Evolutionary conservation across 2,113 vertebrate genomes (phyloP).

Genomic region (Lagopus muta): DNA sequence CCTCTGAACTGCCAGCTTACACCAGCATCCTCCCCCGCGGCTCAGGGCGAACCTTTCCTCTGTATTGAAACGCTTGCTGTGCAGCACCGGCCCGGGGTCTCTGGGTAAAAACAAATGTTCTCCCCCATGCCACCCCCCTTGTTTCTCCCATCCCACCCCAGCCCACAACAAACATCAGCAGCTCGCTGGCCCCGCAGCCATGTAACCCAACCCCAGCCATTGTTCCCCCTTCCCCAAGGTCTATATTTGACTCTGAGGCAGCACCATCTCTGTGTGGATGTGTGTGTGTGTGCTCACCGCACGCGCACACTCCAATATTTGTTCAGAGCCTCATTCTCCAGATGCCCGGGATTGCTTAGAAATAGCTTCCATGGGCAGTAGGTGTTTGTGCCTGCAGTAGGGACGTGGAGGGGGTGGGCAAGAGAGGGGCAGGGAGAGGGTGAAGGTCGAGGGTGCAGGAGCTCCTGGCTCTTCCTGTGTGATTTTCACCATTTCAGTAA

Average conservation of each 20-base stretch:
- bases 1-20: conserved; percentile 29
- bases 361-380: conserved; percentile 70
- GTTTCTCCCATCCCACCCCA: conserved; percentile 58
- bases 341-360: conserved; percentile 65
- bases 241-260: conserved; percentile 73
- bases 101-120: conserved; percentile 68
- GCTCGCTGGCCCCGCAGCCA: conserved; percentile 65
- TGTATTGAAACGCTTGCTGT: not conserved
- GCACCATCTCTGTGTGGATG: conserved; percentile 4
- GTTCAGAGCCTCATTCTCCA: conserved; percentile 59
- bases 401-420: not conserved
- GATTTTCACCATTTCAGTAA: not conserved
- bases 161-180: conserved; percentile 65
- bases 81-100: not conserved
- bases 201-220: conserved; percentile 77
- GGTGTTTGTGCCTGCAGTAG: conserved; percentile 3
- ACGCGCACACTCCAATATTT: conserved; percentile 44
- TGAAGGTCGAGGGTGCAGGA: conserved; percentile 57
- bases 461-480: not conserved
- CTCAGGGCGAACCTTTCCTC: not conserved
- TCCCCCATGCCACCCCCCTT: conserved; percentile 35
- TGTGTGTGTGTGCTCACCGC: not conserved
- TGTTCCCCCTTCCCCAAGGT: conserved; percentile 69
- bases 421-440: not conserved
- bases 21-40: conserved; percentile 1